phyloP scores from a whole-genome alignment of 2,888 invertebrate genomes.

The Copidosoma aretas region DNA sequence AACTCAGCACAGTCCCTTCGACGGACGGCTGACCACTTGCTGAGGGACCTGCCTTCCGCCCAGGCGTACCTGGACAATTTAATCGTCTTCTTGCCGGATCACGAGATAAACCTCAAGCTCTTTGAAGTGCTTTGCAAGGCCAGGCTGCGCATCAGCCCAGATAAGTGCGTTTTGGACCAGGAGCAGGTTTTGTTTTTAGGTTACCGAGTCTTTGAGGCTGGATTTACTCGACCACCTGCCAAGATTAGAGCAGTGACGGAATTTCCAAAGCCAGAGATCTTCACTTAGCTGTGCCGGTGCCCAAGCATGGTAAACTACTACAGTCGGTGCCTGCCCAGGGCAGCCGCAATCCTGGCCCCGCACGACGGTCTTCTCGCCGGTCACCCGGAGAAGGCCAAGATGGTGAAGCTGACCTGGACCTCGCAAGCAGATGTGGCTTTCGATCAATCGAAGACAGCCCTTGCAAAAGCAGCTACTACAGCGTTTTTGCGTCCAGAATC shows the following conservation, averaged over 20 bases:
- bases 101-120: no score
- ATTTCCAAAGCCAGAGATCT: constrained; percentile 11
- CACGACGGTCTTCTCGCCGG: constrained; percentile 35
- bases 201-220: neutral
- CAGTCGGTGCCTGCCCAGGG: constrained; percentile 52
- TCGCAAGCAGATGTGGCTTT: constrained; percentile 30
- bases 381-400: constrained; percentile 35
- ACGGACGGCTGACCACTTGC: no score
- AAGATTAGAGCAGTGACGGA: neutral
- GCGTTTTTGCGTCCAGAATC: constrained; percentile 7
- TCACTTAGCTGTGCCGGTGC: constrained; percentile 41
- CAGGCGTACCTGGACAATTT: no score
- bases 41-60: no score
- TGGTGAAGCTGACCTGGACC: constrained; percentile 34
- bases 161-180: no score
- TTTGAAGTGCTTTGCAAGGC: neutral
- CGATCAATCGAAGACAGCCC: constrained; percentile 9
- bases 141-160: neutral
- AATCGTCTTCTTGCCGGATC: no score
- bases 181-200: neutral
- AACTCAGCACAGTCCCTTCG: neutral
- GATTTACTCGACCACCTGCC: neutral
- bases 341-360: constrained; percentile 53
- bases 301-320: constrained; percentile 59
- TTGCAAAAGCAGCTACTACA: constrained; percentile 31